These are phyloP conservation scores for Coilia nasus DNA, from an alignment of 2,797 vertebrate species.

Conservation along the genomic window DNA sequence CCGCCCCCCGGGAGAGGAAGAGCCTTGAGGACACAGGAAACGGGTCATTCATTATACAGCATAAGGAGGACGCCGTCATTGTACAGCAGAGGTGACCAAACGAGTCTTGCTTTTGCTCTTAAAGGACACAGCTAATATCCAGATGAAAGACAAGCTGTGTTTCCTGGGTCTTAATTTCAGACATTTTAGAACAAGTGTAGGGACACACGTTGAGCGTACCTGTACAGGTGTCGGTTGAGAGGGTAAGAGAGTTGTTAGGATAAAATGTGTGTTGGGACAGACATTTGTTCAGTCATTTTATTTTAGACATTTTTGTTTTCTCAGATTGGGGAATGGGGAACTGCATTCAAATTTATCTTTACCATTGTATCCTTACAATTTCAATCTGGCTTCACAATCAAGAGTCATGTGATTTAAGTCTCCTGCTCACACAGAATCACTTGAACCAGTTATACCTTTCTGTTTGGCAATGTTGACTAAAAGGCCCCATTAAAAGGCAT, in stretches of 20 bases:
- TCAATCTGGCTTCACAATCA: neutral
- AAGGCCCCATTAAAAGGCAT: neutral
- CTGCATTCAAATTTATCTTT: no score
- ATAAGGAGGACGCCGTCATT: neutral
- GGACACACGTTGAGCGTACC: no score
- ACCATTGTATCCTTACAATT: neutral
- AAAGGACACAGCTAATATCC: neutral
- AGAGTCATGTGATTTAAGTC: neutral
- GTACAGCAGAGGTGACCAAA: neutral
- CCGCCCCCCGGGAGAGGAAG: conserved; percentile 90
- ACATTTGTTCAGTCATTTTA: neutral
- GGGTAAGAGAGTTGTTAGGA: no score
- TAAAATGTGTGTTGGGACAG: no score
- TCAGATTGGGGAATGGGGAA: neutral
- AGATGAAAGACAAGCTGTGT: no score
- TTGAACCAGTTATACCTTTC: neutral
- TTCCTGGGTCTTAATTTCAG: no score
- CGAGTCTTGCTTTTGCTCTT: neutral
- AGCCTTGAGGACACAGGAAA: conserved; percentile 73
- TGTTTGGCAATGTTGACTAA: neutral
- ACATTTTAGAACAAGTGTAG: no score
- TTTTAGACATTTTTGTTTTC: neutral
- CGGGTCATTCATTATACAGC: neutral
- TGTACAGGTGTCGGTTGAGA: no score
- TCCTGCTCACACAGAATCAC: neutral